Evolutionary conservation across 2,113 vertebrate genomes (phyloP).

Genomic region (Mugil cephalus): DNA sequence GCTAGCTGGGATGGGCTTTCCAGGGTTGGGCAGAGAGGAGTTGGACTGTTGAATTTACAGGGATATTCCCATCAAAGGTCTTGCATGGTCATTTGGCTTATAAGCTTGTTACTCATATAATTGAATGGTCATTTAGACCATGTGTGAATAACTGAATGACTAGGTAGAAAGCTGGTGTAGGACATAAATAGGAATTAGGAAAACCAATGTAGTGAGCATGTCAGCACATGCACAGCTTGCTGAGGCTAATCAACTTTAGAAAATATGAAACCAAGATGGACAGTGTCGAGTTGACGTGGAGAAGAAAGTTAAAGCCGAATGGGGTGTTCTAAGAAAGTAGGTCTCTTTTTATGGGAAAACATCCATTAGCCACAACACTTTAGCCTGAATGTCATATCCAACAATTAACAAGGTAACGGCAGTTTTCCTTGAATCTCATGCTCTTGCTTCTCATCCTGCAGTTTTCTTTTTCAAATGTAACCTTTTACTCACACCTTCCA

Average conservation of each 20-base stretch:
- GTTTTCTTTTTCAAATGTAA: not conserved
- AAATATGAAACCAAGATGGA: not conserved
- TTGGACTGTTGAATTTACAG: conserved; percentile 33
- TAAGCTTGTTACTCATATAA: conserved; percentile 3
- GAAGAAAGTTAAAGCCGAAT: not conserved
- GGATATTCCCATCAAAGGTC: conserved; percentile 33
- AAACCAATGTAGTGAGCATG: no score
- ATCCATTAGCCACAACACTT: not conserved
- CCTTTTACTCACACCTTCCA: conserved; percentile 31
- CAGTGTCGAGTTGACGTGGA: not conserved
- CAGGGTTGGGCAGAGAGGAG: conserved; percentile 35
- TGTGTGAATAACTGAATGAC: not conserved
- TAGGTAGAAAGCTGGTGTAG: no score
- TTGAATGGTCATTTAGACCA: not conserved
- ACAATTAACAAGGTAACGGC: not conserved
- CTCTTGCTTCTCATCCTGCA: not conserved
- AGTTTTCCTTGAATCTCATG: not conserved
- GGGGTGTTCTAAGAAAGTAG: not conserved
- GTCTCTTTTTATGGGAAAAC: not conserved
- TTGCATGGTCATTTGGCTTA: conserved; percentile 20
- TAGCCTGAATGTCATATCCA: not conserved
- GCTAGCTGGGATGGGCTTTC: conserved; percentile 63
- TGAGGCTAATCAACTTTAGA: not conserved
- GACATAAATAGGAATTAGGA: no score
- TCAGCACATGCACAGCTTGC: not conserved